Evolutionary conservation across 2,797 vertebrate genomes (phyloP).

Genomic region (Philypnodon macrostomus): DNA sequence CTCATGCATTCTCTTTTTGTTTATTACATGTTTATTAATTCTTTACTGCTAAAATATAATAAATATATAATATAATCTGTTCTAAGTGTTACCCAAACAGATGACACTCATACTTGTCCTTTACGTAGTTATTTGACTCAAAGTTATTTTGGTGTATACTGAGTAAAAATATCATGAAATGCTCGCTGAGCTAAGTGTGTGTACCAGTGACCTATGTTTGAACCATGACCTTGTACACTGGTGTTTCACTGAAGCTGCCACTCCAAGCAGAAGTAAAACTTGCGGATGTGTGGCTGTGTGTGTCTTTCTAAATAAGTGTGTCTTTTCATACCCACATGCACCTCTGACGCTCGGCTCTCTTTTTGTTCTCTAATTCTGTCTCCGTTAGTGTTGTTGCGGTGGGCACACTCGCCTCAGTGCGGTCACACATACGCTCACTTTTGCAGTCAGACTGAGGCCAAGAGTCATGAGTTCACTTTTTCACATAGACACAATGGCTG

Average conservation of each 20-base stretch:
- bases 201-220: slow-evolving; percentile 68
- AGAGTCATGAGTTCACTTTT: slow-evolving; percentile 46
- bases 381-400: slow-evolving; percentile 69
- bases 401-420: slow-evolving; percentile 57
- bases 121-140: neutral
- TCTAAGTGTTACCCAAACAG: too few relatives aligned
- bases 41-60: too few relatives aligned
- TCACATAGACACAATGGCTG: slow-evolving; percentile 47
- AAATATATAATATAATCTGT: too few relatives aligned
- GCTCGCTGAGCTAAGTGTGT: slow-evolving; percentile 20
- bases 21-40: too few relatives aligned
- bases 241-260: slow-evolving; percentile 75
- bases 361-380: slow-evolving; percentile 64
- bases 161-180: slow-evolving; percentile 1
- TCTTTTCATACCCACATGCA: slow-evolving; percentile 69
- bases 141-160: slow-evolving; percentile 1
- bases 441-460: slow-evolving; percentile 32
- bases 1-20: too few relatives aligned
- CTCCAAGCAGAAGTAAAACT: slow-evolving; percentile 83
- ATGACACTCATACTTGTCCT: too few relatives aligned
- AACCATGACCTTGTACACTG: slow-evolving; percentile 72
- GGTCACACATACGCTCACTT: slow-evolving; percentile 51
- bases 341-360: slow-evolving; percentile 58
- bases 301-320: slow-evolving; percentile 52
- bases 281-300: slow-evolving; percentile 71